Conservation (phyloP, 2,113 vertebrate species). For the Callionymus lyra region DNA sequence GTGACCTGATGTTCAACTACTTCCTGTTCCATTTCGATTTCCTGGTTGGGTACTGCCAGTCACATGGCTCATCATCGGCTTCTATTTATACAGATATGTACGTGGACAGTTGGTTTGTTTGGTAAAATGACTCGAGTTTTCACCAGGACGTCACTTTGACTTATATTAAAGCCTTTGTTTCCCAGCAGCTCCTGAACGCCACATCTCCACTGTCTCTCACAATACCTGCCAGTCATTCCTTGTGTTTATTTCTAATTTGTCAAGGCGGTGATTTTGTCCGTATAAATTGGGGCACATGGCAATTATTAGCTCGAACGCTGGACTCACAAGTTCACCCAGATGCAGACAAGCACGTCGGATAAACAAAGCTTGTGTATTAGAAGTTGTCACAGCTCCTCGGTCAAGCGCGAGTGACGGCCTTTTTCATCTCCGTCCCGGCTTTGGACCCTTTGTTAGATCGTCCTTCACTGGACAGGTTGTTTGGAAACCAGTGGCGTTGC, state of each 20-base stretch:
- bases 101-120: no score
- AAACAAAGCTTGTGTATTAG: conserved; percentile 19
- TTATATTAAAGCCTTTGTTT: no score
- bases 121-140: no score
- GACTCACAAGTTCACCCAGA: conserved; percentile 17
- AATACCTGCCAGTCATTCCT: no score
- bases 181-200: no score
- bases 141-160: no score
- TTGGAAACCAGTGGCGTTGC: conserved; percentile 30
- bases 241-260: conserved; percentile 13
- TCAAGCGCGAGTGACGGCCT: conserved; percentile 25
- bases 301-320: conserved; percentile 29
- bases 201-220: no score
- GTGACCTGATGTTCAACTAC: no score
- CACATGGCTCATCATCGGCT: no score
- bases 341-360: conserved; percentile 25
- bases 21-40: no score
- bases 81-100: no score
- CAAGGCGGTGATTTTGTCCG: conserved; percentile 22
- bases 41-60: no score
- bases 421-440: conserved; percentile 35
- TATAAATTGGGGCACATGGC: conserved; percentile 35
- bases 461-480: conserved; percentile 28
- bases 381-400: conserved; percentile 29
- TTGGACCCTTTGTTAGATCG: conserved; percentile 11